These are phyloP conservation scores for Acanthococcus lagerstroemiae DNA, from an alignment of 2,888 invertebrate species.

Conservation along the genomic window DNA sequence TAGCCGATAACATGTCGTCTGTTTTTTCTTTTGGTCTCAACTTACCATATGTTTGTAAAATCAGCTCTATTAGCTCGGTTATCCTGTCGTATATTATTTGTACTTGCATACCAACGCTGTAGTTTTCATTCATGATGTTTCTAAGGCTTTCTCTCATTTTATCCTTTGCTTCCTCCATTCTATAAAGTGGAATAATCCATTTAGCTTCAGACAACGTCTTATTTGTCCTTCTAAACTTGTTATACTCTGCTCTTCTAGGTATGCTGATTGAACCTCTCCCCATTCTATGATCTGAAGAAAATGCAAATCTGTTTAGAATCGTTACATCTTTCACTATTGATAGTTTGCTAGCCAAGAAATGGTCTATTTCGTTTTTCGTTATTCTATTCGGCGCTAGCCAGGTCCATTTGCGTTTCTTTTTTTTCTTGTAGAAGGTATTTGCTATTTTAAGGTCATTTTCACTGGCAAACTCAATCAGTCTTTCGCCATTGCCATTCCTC, in stretches of 20 bases:
- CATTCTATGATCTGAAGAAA: not conserved
- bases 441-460: not conserved
- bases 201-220: too few species aligned
- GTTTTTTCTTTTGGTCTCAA: not conserved
- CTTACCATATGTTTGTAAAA: not conserved
- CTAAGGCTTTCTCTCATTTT: too few species aligned
- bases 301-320: not conserved
- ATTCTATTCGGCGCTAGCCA: not conserved
- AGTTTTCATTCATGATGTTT: not conserved
- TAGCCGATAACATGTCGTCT: not conserved
- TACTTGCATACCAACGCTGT: not conserved
- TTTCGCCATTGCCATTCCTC: not conserved
- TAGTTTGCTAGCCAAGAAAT: not conserved
- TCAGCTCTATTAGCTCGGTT: not conserved
- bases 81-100: not conserved
- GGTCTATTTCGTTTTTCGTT: not conserved
- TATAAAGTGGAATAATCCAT: too few species aligned
- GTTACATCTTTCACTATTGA: not conserved
- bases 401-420: not conserved
- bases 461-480: not conserved
- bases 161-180: too few species aligned
- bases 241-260: not conserved
- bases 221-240: too few species aligned
- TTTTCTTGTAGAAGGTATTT: not conserved
- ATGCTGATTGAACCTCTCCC: not conserved